phyloP scores from a whole-genome alignment of 1,140 invertebrate species.

The Diachasmimorpha longicaudata region DNA sequence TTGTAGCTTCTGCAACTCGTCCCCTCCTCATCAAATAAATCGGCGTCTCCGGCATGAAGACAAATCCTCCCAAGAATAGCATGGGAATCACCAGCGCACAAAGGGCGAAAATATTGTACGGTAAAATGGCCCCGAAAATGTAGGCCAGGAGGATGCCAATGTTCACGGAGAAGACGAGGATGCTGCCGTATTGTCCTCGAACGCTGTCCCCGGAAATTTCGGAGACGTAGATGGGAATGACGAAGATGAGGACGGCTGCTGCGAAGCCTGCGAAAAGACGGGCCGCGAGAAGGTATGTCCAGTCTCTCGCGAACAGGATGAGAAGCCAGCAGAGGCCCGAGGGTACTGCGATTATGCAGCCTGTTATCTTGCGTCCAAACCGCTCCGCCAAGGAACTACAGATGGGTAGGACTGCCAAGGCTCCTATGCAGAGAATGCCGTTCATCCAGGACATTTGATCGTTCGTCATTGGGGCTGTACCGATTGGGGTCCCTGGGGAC shows the following conservation, averaged over 20 bases:
- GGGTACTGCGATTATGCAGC: constrained; percentile 45
- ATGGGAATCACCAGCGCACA: constrained; percentile 55
- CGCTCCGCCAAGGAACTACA: constrained; percentile 47
- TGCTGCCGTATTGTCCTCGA: constrained; percentile 65
- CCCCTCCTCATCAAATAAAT: constrained; percentile 53
- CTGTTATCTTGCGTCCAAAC: constrained; percentile 53
- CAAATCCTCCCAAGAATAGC: constrained; percentile 57
- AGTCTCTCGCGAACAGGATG: constrained; percentile 46
- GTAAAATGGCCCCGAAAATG: constrained; percentile 62
- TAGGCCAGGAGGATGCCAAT: constrained; percentile 67
- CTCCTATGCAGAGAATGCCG: constrained; percentile 50
- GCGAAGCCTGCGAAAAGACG: constrained; percentile 59
- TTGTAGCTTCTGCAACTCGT: constrained; percentile 45
- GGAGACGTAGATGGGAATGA: constrained; percentile 66
- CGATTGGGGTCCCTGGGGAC: constrained; percentile 51
- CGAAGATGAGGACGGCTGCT: constrained; percentile 59
- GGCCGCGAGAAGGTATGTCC: constrained; percentile 44
- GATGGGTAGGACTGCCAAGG: constrained; percentile 42
- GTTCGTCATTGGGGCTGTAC: constrained; percentile 52
- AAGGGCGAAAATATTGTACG: constrained; percentile 60
- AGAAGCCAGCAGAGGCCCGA: constrained; percentile 48
- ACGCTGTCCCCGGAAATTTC: constrained; percentile 66
- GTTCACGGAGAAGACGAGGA: constrained; percentile 63
- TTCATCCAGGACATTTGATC: constrained; percentile 61
- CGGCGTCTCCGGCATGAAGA: constrained; percentile 69